Percentiles rank a stretch among this genome's conserved stretches.
Conservation (phyloP, 2,797 vertebrate species). For the Nannoperca obscura region DNA sequence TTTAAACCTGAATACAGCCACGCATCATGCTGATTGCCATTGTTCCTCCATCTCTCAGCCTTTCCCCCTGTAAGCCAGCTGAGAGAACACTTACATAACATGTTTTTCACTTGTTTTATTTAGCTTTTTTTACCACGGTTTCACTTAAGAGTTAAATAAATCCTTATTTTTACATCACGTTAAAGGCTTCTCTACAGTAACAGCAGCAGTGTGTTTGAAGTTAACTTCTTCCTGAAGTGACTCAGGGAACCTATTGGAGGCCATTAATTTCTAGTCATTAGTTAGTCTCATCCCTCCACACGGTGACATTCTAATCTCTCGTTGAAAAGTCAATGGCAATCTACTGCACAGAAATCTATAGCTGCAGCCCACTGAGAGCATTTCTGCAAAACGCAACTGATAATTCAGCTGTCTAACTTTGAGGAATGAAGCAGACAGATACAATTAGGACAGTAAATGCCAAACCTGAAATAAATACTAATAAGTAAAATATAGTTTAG, state of each 20-base stretch:
- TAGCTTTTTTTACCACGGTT: neutral
- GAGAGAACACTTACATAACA: slow-evolving; percentile 38
- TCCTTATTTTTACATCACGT: neutral
- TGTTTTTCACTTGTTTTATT: slow-evolving; percentile 18
- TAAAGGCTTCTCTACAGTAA: neutral
- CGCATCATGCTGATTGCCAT: slow-evolving; percentile 41
- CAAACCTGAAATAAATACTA: slow-evolving; percentile 15
- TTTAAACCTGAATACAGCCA: slow-evolving; percentile 21
- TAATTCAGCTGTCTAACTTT: neutral
- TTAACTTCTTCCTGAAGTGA: neutral
- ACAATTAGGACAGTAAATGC: slow-evolving; percentile 8
- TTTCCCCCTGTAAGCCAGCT: slow-evolving; percentile 17
- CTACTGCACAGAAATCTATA: neutral
- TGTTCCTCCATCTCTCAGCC: slow-evolving; percentile 33
- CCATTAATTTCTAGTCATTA: slow-evolving; percentile 25
- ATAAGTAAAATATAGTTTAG: neutral
- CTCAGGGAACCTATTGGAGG: slow-evolving; percentile 1
- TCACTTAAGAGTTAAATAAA: neutral
- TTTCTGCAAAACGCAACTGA: neutral
- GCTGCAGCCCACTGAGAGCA: neutral
- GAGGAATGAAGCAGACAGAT: neutral
- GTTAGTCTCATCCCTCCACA: slow-evolving; percentile 2
- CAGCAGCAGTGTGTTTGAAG: neutral
- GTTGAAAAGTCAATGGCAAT: slow-evolving; percentile 19
- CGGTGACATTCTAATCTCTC: slow-evolving; percentile 24